Evolutionary conservation across 2,797 vertebrate species (phyloP).

Genomic region (Falco biarmicus): DNA sequence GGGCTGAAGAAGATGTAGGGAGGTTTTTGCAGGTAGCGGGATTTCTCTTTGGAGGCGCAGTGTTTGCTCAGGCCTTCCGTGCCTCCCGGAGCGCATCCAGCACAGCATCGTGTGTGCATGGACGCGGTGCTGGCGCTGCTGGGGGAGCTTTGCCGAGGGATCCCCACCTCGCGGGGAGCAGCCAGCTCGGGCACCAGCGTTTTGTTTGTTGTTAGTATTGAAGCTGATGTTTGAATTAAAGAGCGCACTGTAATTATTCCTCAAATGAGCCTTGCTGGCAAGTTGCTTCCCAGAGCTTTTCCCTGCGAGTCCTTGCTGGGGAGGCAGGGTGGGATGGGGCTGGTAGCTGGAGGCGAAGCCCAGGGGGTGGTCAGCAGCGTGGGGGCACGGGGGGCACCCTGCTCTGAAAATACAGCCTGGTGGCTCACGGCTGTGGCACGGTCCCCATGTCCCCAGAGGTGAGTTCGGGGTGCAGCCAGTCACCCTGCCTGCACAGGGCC

Average conservation of each 20-base stretch:
- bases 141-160: background rate
- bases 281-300: background rate
- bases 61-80: background rate
- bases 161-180: background rate
- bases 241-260: background rate
- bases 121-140: fast-evolving
- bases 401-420: fast-evolving
- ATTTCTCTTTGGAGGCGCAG: background rate
- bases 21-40: constrained; percentile 50
- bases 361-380: fast-evolving
- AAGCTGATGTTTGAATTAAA: background rate
- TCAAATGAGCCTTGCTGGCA: background rate
- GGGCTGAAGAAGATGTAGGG: constrained; percentile 18
- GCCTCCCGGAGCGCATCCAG: background rate
- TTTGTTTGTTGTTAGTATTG: background rate
- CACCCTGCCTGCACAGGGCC: background rate
- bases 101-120: background rate
- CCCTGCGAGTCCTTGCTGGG: background rate
- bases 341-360: background rate
- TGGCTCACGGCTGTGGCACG: fast-evolving
- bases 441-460: background rate
- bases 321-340: background rate
- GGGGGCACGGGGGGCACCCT: fast-evolving
- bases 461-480: background rate
- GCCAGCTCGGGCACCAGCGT: fast-evolving